These are phyloP conservation scores for Hippocampus barbouri DNA, from an alignment of 2,113 vertebrate species.

Conservation along the genomic window DNA sequence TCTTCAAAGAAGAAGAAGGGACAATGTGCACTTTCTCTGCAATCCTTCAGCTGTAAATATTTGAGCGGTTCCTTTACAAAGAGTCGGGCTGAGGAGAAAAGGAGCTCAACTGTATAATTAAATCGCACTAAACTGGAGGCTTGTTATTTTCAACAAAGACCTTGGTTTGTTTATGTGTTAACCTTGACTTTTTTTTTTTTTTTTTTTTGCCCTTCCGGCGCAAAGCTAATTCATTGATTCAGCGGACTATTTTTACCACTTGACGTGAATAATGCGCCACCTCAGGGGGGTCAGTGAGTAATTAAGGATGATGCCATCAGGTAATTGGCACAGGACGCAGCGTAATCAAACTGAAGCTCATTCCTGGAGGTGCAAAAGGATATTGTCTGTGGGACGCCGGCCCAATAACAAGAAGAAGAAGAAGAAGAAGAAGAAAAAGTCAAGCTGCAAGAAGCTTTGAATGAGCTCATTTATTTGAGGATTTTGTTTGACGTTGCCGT, in stretches of 20 bases:
- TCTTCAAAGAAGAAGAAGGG: slow-evolving; percentile 19
- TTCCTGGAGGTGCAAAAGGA: slow-evolving; percentile 14
- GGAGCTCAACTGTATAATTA: slow-evolving; percentile 20
- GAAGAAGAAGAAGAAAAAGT: neutral
- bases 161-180: slow-evolving; percentile 10
- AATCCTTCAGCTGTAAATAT: slow-evolving; percentile 20
- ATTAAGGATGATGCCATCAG: slow-evolving; percentile 27
- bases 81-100: slow-evolving; percentile 25
- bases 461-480: neutral
- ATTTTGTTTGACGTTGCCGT: neutral
- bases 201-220: neutral
- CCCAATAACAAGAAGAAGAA: neutral
- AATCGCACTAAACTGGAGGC: slow-evolving; percentile 9
- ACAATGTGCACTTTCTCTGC: slow-evolving; percentile 19
- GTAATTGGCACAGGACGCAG: slow-evolving; percentile 25
- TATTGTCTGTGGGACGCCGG: slow-evolving; percentile 5
- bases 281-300: slow-evolving; percentile 12
- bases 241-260: slow-evolving; percentile 19
- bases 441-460: neutral
- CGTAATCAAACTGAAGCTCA: slow-evolving; percentile 14
- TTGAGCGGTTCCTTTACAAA: slow-evolving; percentile 30
- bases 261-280: slow-evolving; percentile 20
- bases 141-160: slow-evolving; percentile 4
- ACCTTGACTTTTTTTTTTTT: slow-evolving; percentile 5
- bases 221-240: slow-evolving; percentile 1